Base-by-base conservation (phyloP, 1,140 invertebrate species). In the Gonioctena quinquepunctata region DNA sequence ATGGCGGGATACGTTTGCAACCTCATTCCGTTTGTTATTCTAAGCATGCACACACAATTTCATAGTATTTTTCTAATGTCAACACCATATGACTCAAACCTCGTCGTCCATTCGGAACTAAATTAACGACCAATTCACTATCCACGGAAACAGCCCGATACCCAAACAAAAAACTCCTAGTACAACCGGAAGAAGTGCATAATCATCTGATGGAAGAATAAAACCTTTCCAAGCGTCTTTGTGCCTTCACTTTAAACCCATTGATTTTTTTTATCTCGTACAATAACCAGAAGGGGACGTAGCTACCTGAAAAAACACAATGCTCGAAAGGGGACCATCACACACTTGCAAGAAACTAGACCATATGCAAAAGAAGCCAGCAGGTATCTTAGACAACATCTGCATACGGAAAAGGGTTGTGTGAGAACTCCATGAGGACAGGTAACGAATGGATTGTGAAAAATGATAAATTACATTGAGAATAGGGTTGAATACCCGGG, bases 401-500 rank as follows among this genome's bases (percentile, higher is more conserved):
- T 78, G 77, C 76, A 78, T 78, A 78, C 21, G 48, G 18, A 42
- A 21, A 62, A 62, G 42, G 42, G 60, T 48, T 13, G 56, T 60
- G 69, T 77, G 74, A 74, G 74, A 70, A 71, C 73, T 72, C 72
- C 67, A 59, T 21, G 26, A 62, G 67, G 64, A 74, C 77, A 77
- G 77, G 76, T 79, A 77, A 73, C 76, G 72, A 79, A 69, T 56
- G 73, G 71, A 73, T 75, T 75, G 70, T 75, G 70, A 76, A 74
- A 77, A 77, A 78, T 78, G 78, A 79, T 78, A 79, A 79, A 79
- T 79, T 78, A 77, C 75, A 66, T 72, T 76, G n/a, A 68, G 67
- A 62, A 72, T 66, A 65, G 71, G 67, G 76, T n/a, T n/a, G n/a
- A n/a, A n/a, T n/a, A n/a, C n/a, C n/a, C 16, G 33, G 33, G 33